Percentiles rank a stretch among this genome's conserved stretches.
These are phyloP conservation scores for Hyppa rectilinea DNA, from an alignment of 2,888 invertebrate species.

Conservation along the genomic window DNA sequence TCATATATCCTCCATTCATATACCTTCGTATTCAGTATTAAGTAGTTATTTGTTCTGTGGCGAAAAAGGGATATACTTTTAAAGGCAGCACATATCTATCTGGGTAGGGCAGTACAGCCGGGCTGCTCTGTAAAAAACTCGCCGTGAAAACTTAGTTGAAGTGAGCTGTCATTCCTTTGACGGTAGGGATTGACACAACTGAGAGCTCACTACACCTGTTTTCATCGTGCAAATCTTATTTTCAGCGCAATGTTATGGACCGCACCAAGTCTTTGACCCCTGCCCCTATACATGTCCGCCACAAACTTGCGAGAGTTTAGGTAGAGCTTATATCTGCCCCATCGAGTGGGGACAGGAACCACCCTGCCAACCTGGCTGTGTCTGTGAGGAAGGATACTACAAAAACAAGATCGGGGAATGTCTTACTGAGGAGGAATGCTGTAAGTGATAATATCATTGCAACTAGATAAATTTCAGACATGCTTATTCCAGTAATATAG, in stretches of 20 bases:
- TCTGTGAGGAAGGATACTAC: constrained; percentile 43
- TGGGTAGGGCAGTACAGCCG: too few relatives aligned
- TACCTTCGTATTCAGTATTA: too few relatives aligned
- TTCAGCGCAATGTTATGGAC: constrained; percentile 38
- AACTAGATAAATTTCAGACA: not conserved
- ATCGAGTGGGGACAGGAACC: constrained; percentile 12
- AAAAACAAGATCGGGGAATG: constrained; percentile 43
- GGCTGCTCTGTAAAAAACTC: too few relatives aligned
- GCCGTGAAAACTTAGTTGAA: not conserved
- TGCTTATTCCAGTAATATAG: not conserved
- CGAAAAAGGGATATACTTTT: not conserved
- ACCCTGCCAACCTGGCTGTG: constrained; percentile 44
- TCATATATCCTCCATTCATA: too few relatives aligned
- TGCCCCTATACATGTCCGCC: constrained; percentile 68
- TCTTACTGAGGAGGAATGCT: constrained; percentile 31
- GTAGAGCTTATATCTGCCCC: constrained; percentile 45
- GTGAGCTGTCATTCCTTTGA: not conserved
- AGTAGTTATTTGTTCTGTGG: not conserved
- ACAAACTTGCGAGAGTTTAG: constrained; percentile 64
- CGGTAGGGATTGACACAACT: not conserved
- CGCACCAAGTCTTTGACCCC: constrained; percentile 53
- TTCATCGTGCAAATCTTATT: not conserved
- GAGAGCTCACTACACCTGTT: not conserved
- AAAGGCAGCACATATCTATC: not conserved
- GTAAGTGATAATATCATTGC: constrained; percentile 32